Percentiles rank a stretch among this genome's conserved stretches.
phyloP scores from a whole-genome alignment of 2,888 invertebrate genomes.

The Amiota communis region DNA sequence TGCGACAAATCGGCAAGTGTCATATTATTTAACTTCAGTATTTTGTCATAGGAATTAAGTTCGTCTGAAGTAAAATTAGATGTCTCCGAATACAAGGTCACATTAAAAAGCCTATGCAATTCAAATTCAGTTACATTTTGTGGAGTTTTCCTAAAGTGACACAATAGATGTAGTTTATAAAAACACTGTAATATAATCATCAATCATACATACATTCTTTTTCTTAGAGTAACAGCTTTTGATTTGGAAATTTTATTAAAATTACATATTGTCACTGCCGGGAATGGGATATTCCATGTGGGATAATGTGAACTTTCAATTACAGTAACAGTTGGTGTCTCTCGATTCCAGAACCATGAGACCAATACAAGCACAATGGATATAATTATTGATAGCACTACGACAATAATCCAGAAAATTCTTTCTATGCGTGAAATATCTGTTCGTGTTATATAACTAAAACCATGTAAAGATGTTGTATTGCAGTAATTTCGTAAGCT shows the following conservation, averaged over 20 bases:
- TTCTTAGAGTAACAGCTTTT: conserved; percentile 68
- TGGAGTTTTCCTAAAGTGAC: conserved; percentile 56
- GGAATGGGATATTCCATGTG: conserved; percentile 77
- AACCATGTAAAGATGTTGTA: conserved; percentile 81
- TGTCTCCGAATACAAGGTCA: conserved; percentile 60
- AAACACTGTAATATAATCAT: not conserved
- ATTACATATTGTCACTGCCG: conserved; percentile 76
- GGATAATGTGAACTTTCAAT: conserved; percentile 75
- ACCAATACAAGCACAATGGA: conserved; percentile 76
- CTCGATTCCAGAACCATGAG: conserved; percentile 77
- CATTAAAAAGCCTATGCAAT: conserved; percentile 61
- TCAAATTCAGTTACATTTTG: conserved; percentile 65
- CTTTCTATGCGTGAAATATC: conserved; percentile 77
- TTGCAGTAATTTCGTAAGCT: conserved; percentile 77
- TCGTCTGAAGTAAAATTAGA: conserved; percentile 53
- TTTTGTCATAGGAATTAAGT: conserved; percentile 51
- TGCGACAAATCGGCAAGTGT: conserved; percentile 54
- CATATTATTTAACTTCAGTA: conserved; percentile 64
- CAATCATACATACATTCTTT: conserved; percentile 71
- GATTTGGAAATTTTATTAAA: conserved; percentile 75
- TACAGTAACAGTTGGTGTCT: conserved; percentile 78
- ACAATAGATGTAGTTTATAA: not conserved
- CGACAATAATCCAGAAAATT: conserved; percentile 76
- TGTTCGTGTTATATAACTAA: conserved; percentile 79
- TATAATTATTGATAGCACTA: conserved; percentile 75